phyloP scores from a whole-genome alignment of 2,888 invertebrate genomes.

The Pseudococcus viburni region DNA sequence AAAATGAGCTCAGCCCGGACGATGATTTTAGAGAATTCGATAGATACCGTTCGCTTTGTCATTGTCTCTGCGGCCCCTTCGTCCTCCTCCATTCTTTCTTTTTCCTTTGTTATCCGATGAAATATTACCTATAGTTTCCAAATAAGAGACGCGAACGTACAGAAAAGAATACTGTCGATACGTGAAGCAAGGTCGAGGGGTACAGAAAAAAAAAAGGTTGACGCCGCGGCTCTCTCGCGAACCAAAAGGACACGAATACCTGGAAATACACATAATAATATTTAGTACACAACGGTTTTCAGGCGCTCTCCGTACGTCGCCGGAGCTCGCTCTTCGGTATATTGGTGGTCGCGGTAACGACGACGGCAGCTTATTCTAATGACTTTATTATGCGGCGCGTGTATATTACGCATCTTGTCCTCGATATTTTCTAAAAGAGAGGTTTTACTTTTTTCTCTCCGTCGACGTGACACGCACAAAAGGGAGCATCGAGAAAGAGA shows the following conservation, averaged over 20 bases:
- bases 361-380: conserved; percentile 24
- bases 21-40: conserved; percentile 21
- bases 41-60: conserved; percentile 17
- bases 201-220: background rate
- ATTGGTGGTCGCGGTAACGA: background rate
- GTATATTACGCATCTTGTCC: conserved; percentile 29
- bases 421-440: conserved; percentile 4
- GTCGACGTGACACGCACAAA: conserved; percentile 20
- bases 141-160: background rate
- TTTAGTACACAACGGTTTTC: background rate
- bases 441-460: conserved; percentile 5
- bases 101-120: conserved; percentile 8
- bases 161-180: background rate
- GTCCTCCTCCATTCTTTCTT: background rate
- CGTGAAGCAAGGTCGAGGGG: too few relatives aligned
- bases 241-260: conserved; percentile 6
- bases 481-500: background rate
- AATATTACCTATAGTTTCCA: conserved; percentile 22
- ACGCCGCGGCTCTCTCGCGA: background rate
- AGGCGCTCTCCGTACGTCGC: background rate
- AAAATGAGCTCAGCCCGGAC: background rate
- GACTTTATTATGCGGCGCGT: conserved; percentile 41
- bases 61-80: background rate
- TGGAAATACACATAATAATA: conserved; percentile 35
- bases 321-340: background rate